These are phyloP conservation scores for Seriola quinqueradiata DNA, from an alignment of 2,113 vertebrate genomes.

Conservation along the genomic window DNA sequence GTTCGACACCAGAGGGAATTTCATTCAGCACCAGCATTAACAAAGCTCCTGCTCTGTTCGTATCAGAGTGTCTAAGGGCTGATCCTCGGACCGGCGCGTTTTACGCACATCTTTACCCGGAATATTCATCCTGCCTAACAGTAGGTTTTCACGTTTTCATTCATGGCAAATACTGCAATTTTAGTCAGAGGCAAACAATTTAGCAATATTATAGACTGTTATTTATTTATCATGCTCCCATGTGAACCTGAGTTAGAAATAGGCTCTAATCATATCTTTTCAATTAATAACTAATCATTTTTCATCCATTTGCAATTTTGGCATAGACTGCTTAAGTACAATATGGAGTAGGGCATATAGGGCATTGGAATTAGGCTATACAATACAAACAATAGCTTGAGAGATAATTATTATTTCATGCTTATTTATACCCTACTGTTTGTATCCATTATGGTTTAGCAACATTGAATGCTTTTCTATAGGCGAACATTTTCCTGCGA, in stretches of 20 bases:
- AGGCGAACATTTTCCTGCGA: background rate
- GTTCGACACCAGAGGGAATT: conserved; percentile 27
- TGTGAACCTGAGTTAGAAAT: conserved; percentile 3
- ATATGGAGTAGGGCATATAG: background rate
- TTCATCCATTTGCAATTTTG: conserved; percentile 24
- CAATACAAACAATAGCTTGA: background rate
- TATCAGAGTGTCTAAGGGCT: conserved; percentile 26
- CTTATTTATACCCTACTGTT: background rate
- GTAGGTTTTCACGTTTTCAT: conserved; percentile 48
- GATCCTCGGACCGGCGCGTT: conserved; percentile 42
- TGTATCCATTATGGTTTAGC: background rate
- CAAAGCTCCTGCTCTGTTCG: conserved; percentile 21
- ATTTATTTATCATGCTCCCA: background rate
- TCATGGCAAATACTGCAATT: conserved; percentile 1
- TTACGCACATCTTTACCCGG: conserved; percentile 53
- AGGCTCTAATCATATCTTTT: background rate
- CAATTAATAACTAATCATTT: background rate
- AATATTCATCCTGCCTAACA: conserved; percentile 18
- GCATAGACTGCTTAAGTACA: background rate
- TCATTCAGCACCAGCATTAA: conserved; percentile 12
- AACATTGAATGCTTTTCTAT: background rate
- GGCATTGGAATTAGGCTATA: background rate
- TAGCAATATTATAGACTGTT: background rate
- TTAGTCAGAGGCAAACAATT: background rate
- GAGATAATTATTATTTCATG: background rate